Conservation (phyloP, 2,888 invertebrate genomes). For the Nesidiocoris tenuis region DNA sequence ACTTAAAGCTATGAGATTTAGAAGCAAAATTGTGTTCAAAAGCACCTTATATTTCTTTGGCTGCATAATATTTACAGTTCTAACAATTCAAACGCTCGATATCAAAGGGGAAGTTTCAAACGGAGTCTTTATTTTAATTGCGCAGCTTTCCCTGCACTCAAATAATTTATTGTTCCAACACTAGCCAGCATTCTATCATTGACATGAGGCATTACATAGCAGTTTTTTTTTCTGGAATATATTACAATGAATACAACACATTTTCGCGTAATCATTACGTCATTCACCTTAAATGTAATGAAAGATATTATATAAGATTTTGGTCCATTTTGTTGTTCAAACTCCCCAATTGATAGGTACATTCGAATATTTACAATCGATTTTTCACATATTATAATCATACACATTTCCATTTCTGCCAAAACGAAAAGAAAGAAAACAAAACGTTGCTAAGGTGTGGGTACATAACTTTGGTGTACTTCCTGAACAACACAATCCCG, state of each 20-base stretch:
- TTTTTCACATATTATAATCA: constrained; percentile 5
- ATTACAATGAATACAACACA: too few species aligned
- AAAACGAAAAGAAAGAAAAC: neutral
- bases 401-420: neutral
- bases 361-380: constrained; percentile 18
- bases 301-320: constrained; percentile 35
- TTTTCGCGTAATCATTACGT: too few species aligned
- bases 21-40: constrained; percentile 47
- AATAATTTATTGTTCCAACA: neutral
- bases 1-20: constrained; percentile 46
- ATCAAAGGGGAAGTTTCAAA: constrained; percentile 46
- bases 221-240: too few species aligned
- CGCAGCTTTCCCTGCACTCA: neutral
- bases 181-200: neutral
- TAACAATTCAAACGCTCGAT: constrained; percentile 32
- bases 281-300: constrained; percentile 37
- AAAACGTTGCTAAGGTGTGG: too few species aligned
- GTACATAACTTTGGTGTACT: neutral
- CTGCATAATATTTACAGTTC: constrained; percentile 45
- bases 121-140: constrained; percentile 27
- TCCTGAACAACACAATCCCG: too few species aligned
- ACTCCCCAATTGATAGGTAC: constrained; percentile 47
- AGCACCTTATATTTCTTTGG: constrained; percentile 48
- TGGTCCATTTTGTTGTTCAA: constrained; percentile 41
- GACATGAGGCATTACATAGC: neutral